These are phyloP conservation scores for Parascotia fuliginaria DNA, from an alignment of 2,888 invertebrate species.

Conservation along the genomic window DNA sequence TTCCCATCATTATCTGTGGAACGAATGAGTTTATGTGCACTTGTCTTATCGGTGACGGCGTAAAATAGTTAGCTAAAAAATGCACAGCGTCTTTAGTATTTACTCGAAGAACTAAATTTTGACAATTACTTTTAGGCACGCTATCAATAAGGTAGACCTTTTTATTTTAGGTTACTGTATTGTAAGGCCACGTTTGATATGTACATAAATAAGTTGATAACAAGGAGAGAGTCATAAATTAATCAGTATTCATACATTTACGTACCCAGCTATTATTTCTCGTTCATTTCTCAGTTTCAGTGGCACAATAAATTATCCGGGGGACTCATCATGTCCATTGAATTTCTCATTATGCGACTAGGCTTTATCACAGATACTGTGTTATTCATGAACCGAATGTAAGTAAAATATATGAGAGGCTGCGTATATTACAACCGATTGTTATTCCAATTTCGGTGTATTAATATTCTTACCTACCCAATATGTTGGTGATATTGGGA, in stretches of 20 bases:
- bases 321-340: slow-evolving; percentile 21
- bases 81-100: no score
- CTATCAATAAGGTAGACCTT: no score
- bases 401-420: neutral
- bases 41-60: no score
- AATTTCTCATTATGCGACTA: slow-evolving; percentile 18
- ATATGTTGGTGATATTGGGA: no score
- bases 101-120: no score
- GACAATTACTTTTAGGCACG: no score
- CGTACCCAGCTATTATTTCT: slow-evolving; percentile 20
- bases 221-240: slow-evolving; percentile 20
- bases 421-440: neutral
- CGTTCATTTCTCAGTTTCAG: slow-evolving; percentile 18
- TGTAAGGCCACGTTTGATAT: no score
- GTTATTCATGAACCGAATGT: slow-evolving; percentile 15
- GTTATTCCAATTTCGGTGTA: neutral
- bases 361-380: slow-evolving; percentile 15
- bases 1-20: no score
- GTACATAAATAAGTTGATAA: no score
- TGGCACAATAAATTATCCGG: slow-evolving; percentile 28
- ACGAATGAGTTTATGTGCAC: no score
- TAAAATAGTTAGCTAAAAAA: no score
- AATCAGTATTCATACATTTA: slow-evolving; percentile 35
- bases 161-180: no score
- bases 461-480: neutral